Base-by-base conservation (phyloP, 2,797 vertebrate species). In the Benthosema pterotum region DNA sequence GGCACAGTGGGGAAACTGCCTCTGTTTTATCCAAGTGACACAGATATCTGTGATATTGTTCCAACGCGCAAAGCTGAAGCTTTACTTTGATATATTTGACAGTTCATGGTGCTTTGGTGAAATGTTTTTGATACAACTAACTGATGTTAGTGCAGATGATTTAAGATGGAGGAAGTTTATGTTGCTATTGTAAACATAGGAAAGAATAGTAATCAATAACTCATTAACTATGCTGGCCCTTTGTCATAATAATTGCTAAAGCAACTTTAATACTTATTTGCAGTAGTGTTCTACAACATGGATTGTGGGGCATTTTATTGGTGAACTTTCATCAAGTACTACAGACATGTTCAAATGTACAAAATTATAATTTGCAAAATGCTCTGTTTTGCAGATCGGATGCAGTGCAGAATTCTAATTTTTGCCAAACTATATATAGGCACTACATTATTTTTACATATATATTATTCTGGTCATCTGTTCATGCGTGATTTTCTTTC, bases 281-380 rank as follows among this genome's bases (percentile, higher is more conserved):
- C 60, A 57, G 65, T 61, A 17, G 60, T 52, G 78, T 57, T 38
- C 32, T 38, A 38, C 50, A 78, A 74, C 75, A 87, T 80, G 75
- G 88, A 86, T 67, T 67, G 77, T 83, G 69, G 82, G 81, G 84
- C 83, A 79, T 88, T 84, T 79, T 72, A 64, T 82, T 61, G 57
- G 72, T 64, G 22, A 55, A 62, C 1, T n/a, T 17, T 18, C 22
- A n/a, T 55, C 64, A 42, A 53, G 43, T 42, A 45, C n/a, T n/a
- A n/a, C 17, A 38, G 47, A 66, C 32, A 4, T 46, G 25, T n/a
- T n/a, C 22, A 69, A 52, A 43, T 17, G 54, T 69, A 18, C 49
- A 51, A 6, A 45, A 60, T 28, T 13, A 32, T 56, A 52, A 32
- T 38, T 9, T 38, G 7, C 32, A 9, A 38, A 38, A 38, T 1